Conservation (phyloP, 2,888 invertebrate species). For the Drosophila emarginata region DNA sequence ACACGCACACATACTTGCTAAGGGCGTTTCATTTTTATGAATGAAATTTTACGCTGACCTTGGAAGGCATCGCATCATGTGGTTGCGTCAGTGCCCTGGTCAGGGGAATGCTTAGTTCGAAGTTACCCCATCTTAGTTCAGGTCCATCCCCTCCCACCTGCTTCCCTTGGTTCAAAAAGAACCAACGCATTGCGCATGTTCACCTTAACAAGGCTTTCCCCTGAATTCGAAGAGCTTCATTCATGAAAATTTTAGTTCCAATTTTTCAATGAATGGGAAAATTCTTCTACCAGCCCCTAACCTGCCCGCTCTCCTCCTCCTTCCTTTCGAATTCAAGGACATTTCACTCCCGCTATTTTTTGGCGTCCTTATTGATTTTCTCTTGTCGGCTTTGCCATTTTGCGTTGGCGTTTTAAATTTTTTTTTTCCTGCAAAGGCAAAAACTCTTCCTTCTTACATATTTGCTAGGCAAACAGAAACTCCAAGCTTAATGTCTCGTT, state of each 20-base stretch:
- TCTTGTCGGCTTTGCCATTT: conserved; percentile 29
- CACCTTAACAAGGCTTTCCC: conserved; percentile 20
- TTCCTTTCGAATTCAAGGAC: conserved; percentile 59
- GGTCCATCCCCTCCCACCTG: neutral
- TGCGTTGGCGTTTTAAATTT: conserved; percentile 33
- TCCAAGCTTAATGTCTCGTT: neutral
- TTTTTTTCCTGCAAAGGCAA: conserved; percentile 16
- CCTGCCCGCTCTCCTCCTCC: conserved; percentile 26
- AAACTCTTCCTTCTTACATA: neutral
- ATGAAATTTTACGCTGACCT: conserved; percentile 77
- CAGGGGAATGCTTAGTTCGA: conserved; percentile 31
- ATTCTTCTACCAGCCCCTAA: conserved; percentile 1
- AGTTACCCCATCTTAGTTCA: neutral
- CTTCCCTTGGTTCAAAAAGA: neutral
- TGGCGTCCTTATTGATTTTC: conserved; percentile 68
- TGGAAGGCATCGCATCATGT: conserved; percentile 48
- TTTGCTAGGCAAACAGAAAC: neutral
- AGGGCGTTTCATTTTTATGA: conserved; percentile 69
- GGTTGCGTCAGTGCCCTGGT: conserved; percentile 65
- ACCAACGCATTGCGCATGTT: conserved; percentile 46
- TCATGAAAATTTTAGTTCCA: conserved; percentile 50
- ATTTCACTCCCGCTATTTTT: conserved; percentile 27
- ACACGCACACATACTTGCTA: conserved; percentile 18
- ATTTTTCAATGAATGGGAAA: conserved; percentile 57
- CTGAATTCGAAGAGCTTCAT: conserved; percentile 51